Conservation (phyloP, 2,888 invertebrate genomes). For the Allacma fusca region DNA sequence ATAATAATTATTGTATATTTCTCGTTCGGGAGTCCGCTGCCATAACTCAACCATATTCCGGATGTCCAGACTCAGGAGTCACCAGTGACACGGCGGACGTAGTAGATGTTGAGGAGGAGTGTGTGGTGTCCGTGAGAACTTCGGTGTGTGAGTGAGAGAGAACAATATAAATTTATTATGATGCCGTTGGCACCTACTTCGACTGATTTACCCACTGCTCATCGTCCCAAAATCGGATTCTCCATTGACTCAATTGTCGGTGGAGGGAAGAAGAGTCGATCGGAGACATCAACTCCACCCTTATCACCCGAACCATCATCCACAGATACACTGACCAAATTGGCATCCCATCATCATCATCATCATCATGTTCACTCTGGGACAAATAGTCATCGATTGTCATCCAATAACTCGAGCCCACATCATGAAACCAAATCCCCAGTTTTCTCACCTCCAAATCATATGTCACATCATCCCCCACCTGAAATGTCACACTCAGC, state of each 20-base stretch:
- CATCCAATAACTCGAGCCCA: conserved; percentile 53
- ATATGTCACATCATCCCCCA: conserved; percentile 45
- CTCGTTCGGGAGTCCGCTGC: no score
- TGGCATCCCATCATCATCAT: conserved; percentile 52
- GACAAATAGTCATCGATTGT: conserved; percentile 54
- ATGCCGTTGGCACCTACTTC: conserved; percentile 95
- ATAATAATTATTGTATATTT: no score
- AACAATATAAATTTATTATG: conserved; percentile 67
- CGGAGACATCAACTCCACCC: conserved; percentile 52
- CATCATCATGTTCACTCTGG: conserved; percentile 41
- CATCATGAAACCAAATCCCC: conserved; percentile 62
- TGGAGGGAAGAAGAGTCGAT: conserved; percentile 64
- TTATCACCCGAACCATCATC: conserved; percentile 59
- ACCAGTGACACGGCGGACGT: no score
- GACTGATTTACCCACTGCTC: conserved; percentile 85
- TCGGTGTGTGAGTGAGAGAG: not conserved
- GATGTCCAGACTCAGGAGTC: no score
- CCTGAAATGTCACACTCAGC: conserved; percentile 46
- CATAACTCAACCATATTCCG: no score
- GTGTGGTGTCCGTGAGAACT: not conserved
- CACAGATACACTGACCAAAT: conserved; percentile 47
- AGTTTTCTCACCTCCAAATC: conserved; percentile 64
- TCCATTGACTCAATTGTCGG: conserved; percentile 94
- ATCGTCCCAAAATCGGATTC: conserved; percentile 90
- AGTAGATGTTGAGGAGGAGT: no score